phyloP scores from a whole-genome alignment of 2,888 invertebrate species.

The Cybosia mesomella region DNA sequence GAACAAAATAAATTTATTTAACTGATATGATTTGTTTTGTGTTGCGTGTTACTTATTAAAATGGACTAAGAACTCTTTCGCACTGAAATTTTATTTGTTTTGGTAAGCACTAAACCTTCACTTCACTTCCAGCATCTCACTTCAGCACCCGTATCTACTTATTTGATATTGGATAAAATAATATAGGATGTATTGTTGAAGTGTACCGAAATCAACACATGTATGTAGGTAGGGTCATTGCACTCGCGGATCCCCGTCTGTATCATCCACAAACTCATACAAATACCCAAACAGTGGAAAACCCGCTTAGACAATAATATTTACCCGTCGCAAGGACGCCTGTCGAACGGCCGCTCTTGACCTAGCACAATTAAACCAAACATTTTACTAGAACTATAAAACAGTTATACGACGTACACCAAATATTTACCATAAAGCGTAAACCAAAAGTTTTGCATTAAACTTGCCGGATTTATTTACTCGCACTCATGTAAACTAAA shows the following conservation, averaged over 20 bases:
- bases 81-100: not conserved
- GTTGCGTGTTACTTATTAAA: not conserved
- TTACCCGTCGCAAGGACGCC: conserved; percentile 85
- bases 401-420: conserved; percentile 85
- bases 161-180: not conserved
- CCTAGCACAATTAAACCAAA: conserved; percentile 87
- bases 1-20: not conserved
- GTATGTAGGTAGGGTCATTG: conserved; percentile 57
- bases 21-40: conserved; percentile 1
- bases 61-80: no score
- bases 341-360: conserved; percentile 86
- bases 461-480: conserved; percentile 84
- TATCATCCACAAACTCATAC: conserved; percentile 74
- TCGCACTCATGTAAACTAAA: conserved; percentile 69
- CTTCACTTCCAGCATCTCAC: not conserved
- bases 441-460: conserved; percentile 87
- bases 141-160: no score
- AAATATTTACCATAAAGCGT: conserved; percentile 87
- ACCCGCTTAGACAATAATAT: conserved; percentile 87
- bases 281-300: conserved; percentile 82
- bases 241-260: conserved; percentile 64
- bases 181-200: not conserved
- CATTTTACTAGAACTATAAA: conserved; percentile 87
- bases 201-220: conserved; percentile 8
- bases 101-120: not conserved